phyloP scores from a whole-genome alignment of 2,113 vertebrate genomes.

The Lampris megalopsis region DNA sequence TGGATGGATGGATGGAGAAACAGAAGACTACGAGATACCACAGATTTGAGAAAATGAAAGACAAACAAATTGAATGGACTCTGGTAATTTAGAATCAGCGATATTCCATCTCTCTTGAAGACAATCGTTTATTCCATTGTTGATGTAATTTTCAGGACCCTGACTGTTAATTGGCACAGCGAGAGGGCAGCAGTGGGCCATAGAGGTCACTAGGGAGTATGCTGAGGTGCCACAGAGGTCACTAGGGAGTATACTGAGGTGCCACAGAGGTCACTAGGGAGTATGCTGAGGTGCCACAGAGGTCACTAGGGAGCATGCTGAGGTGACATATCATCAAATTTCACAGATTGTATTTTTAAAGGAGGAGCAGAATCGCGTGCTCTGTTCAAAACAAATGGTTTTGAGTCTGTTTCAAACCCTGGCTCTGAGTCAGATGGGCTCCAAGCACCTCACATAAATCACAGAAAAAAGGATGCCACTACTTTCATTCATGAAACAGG shows the following conservation, averaged over 20 bases:
- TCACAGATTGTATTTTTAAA: background rate
- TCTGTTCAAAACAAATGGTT: slow-evolving; percentile 28
- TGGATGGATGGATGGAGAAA: background rate
- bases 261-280: slow-evolving; percentile 8
- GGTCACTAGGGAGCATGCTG: slow-evolving; percentile 14
- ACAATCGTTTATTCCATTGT: too few relatives aligned
- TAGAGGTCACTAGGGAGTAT: slow-evolving; percentile 2
- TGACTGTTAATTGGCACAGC: background rate
- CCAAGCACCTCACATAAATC: too few relatives aligned
- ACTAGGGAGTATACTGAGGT: too few relatives aligned
- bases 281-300: background rate
- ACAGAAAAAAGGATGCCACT: too few relatives aligned
- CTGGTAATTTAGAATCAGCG: too few relatives aligned
- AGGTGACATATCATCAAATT: background rate
- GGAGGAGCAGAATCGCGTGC: slow-evolving; percentile 6
- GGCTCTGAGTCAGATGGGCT: too few relatives aligned
- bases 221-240: background rate
- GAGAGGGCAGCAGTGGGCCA: background rate
- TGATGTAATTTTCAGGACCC: background rate
- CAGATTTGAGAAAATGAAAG: background rate
- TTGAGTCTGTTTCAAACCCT: too few relatives aligned
- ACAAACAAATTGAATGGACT: too few relatives aligned
- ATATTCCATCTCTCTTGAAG: too few relatives aligned
- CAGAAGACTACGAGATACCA: background rate
- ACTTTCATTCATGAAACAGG: too few relatives aligned